Evolutionary conservation across 2,797 vertebrate genomes (phyloP).

Genomic region (Podargus strigoides): DNA sequence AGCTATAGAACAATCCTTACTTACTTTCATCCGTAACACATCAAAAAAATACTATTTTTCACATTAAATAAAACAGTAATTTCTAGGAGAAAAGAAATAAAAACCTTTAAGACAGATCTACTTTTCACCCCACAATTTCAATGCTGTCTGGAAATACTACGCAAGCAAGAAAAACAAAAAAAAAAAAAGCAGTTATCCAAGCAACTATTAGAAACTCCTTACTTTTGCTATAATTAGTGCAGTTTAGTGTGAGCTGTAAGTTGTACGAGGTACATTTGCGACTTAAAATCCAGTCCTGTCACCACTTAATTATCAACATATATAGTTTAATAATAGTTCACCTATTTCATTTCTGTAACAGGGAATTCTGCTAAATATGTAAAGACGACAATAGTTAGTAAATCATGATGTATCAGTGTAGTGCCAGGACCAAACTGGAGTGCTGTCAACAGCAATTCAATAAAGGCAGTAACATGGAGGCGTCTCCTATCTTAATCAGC

Average conservation of each 20-base stretch:
- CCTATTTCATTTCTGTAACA: background rate
- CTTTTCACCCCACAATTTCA: background rate
- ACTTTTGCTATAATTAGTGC: background rate
- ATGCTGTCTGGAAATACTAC: background rate
- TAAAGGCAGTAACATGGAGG: background rate
- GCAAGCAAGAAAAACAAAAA: background rate
- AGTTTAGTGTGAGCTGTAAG: background rate
- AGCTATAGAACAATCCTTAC: background rate
- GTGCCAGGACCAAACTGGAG: background rate
- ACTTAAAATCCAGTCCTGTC: background rate
- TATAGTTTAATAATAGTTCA: background rate
- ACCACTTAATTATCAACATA: background rate
- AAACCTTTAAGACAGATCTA: background rate
- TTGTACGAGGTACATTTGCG: background rate
- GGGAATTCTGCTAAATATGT: background rate
- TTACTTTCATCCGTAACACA: background rate
- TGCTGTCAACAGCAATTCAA: background rate
- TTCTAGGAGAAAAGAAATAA: background rate
- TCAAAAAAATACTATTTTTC: background rate
- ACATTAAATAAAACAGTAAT: background rate
- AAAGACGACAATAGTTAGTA: background rate
- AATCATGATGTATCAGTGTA: background rate
- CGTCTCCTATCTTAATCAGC: background rate
- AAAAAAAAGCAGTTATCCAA: background rate
- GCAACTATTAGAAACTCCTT: slow-evolving; percentile 16